These are phyloP conservation scores for Pagetopsis macropterus DNA, from an alignment of 2,797 vertebrate genomes.

Conservation along the genomic window DNA sequence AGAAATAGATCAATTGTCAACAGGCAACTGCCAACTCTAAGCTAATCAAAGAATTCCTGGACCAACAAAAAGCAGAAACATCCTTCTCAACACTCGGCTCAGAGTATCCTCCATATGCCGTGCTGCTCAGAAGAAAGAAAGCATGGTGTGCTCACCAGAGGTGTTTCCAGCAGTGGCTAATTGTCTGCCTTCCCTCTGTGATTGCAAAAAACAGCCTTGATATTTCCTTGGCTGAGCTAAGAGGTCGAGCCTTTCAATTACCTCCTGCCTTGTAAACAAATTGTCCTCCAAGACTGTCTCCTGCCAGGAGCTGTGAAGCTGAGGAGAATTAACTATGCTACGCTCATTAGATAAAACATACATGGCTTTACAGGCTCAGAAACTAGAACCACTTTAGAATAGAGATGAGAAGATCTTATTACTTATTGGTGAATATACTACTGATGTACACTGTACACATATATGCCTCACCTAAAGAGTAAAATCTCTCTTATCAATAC, in stretches of 20 bases:
- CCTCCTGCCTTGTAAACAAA: conserved; percentile 75
- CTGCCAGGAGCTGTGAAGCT: conserved; percentile 55
- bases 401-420: conserved; percentile 34
- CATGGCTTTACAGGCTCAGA: conserved; percentile 27
- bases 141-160: conserved; percentile 22
- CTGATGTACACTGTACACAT: conserved; percentile 7
- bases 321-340: conserved; percentile 57
- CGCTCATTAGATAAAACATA: conserved; percentile 63
- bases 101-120: conserved; percentile 10
- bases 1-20: conserved; percentile 44
- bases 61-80: conserved; percentile 13
- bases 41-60: conserved; percentile 55
- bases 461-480: conserved; percentile 8
- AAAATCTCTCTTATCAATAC: too few species aligned
- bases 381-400: conserved; percentile 32
- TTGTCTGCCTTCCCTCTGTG: conserved; percentile 57
- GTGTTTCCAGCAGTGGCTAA: conserved; percentile 57
- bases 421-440: conserved; percentile 16
- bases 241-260: conserved; percentile 68
- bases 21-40: conserved; percentile 42
- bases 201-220: conserved; percentile 53
- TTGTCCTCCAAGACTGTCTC: conserved; percentile 69
- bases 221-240: conserved; percentile 60
- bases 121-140: conserved; percentile 15
- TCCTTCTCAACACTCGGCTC: neutral